Conservation (phyloP, 2,113 vertebrate species). For the Hippotragus niger region DNA sequence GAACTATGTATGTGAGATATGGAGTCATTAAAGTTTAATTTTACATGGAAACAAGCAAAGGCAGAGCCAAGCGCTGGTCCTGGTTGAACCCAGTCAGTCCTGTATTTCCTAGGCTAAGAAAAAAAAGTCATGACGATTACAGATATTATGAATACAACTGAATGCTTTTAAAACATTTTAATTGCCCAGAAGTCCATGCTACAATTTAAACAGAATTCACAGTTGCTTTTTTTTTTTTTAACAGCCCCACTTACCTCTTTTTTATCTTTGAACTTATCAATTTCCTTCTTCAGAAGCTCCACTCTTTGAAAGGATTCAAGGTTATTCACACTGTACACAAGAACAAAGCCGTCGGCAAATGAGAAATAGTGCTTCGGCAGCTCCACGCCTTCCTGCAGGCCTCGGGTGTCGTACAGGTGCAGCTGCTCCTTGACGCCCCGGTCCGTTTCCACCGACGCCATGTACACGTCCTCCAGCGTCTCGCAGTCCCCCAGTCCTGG, state of each 20-base stretch:
- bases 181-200: not conserved
- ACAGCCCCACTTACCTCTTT: conserved; percentile 87
- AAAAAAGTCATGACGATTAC: not conserved
- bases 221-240: not conserved
- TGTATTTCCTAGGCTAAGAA: not conserved
- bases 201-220: not conserved
- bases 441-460: conserved; percentile 94
- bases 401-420: conserved; percentile 93
- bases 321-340: conserved; percentile 93
- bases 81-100: not conserved
- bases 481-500: conserved; percentile 79
- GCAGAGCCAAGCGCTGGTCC: not conserved
- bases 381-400: conserved; percentile 88
- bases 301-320: conserved; percentile 91
- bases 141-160: not conserved
- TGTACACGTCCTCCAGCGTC: conserved; percentile 93
- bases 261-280: conserved; percentile 93
- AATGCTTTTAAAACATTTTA: conserved; percentile 16
- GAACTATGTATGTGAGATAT: not conserved
- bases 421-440: conserved; percentile 93
- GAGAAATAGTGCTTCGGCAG: conserved; percentile 94
- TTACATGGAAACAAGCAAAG: not conserved
- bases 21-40: not conserved
- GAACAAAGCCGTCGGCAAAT: conserved; percentile 91
- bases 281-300: conserved; percentile 93